A percentile compares a stretch with the other conserved stretches of the same genome.
Evolutionary conservation across 2,888 invertebrate species (phyloP).

Genomic region (Lochmaea crataegi): DNA sequence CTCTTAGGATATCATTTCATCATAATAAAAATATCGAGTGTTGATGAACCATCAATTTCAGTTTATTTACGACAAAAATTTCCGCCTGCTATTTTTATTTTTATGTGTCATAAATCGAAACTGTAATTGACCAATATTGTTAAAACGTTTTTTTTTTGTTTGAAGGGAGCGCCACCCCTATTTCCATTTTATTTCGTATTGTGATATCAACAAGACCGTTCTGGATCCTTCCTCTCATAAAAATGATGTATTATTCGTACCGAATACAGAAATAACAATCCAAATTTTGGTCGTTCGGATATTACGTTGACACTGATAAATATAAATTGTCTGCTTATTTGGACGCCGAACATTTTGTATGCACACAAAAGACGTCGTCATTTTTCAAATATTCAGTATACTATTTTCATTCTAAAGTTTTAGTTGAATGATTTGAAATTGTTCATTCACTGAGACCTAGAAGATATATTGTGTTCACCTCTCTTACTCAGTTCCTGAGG

Average conservation of each 20-base stretch:
- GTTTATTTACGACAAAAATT: background rate
- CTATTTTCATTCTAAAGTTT: too few species aligned
- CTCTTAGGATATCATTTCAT: background rate
- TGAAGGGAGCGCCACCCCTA: background rate
- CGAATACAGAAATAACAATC: conserved; percentile 5
- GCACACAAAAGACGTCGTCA: background rate
- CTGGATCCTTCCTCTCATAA: background rate
- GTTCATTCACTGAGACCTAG: too few species aligned
- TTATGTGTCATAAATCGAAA: conserved; percentile 1
- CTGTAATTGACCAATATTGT: background rate
- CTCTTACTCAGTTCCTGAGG: too few species aligned
- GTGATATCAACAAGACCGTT: background rate
- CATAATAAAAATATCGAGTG: background rate
- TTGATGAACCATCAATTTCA: background rate
- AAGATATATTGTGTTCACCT: too few species aligned
- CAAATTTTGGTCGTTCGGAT: background rate
- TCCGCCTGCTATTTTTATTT: background rate
- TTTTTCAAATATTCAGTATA: background rate
- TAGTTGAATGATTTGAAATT: too few species aligned
- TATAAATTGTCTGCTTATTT: background rate
- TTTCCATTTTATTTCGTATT: conserved; percentile 1
- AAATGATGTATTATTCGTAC: conserved; percentile 9
- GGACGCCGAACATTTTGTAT: background rate
- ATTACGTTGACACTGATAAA: conserved; percentile 8
- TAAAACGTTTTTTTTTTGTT: background rate